Evolutionary conservation across 2,113 vertebrate species (phyloP), one percentile per base, ranked within the genome.

Genomic region (Gallinago paraguaiae): DNA sequence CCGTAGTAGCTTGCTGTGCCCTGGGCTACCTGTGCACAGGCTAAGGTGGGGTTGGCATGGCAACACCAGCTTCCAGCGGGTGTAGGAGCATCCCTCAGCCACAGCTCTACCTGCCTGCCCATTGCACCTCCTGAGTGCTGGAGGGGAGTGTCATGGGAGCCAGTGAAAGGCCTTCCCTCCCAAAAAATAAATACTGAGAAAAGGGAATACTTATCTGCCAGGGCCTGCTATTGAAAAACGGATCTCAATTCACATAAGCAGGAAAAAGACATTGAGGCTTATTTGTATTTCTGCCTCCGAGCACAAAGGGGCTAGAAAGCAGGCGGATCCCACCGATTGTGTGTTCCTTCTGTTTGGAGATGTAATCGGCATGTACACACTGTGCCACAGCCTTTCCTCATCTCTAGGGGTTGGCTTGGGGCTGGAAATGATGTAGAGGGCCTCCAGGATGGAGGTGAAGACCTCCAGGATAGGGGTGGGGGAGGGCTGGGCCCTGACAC

Each of bases 251-350:
- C 90, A 53, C 59, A 84, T 95, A 96, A 96, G 88, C 95, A 96
- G 95, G 95, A 94, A 94, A 92, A 97, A 95, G 95, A 95, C 86
- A 24, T 57, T 88, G 86, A 95, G 83, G 48, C 90, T 93, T 95
- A 97, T 96, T 97, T 96, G 95, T 96, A 75, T 96, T 97, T 90
- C 92, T 96, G 90, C 82, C 69, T 56, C 80, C 82, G 86, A 94
- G 95, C 92, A 96, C 92, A 96, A 97, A 97, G 79, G 82, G 90
- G 88, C 82, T 80, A 78, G 92, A 93, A 95, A 95, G 96, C 85
- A 95, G 94, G 93, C 94, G 80, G 85, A 69, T 96, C 94, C 82
- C 64, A 83, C 51, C 7, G 8, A 96, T 88, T 96, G 95, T 96
- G 87, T 92, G 93, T 51, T 97, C 79, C 95, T 96, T 51, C 92